These are phyloP conservation scores for Acleris holmiana DNA, from an alignment of 2,888 invertebrate genomes.

Conservation along the genomic window DNA sequence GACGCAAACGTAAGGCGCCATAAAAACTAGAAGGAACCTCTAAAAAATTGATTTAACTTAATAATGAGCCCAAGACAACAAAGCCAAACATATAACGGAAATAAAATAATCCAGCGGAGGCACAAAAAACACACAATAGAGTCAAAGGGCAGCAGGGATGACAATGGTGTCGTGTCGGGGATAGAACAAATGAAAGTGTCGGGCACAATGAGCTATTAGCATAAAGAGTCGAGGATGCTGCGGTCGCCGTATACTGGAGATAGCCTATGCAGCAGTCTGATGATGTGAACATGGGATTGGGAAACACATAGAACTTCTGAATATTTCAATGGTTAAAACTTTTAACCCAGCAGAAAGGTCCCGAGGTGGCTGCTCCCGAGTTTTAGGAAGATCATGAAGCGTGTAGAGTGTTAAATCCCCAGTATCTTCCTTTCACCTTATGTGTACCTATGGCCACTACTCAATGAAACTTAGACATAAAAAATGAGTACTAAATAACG, in stretches of 20 bases:
- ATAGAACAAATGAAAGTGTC: slow-evolving; percentile 78
- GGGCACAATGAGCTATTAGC: slow-evolving; percentile 79
- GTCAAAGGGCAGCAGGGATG: slow-evolving; percentile 78
- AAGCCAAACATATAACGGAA: slow-evolving; percentile 75
- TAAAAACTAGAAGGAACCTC: slow-evolving; percentile 13
- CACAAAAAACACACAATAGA: slow-evolving; percentile 82
- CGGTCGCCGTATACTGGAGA: slow-evolving; percentile 45
- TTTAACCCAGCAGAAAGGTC: too few relatives aligned
- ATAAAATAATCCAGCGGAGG: slow-evolving; percentile 79
- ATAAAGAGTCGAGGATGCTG: slow-evolving; percentile 67
- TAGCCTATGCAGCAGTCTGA: slow-evolving; percentile 8
- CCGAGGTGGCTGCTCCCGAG: too few relatives aligned
- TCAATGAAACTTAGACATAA: too few relatives aligned
- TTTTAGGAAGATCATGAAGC: too few relatives aligned
- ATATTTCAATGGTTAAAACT: neutral
- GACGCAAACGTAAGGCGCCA: slow-evolving; percentile 11
- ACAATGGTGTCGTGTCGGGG: slow-evolving; percentile 68
- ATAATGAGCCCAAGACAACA: slow-evolving; percentile 67
- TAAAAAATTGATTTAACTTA: slow-evolving; percentile 46
- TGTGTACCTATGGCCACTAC: too few relatives aligned
- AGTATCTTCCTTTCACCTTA: too few relatives aligned
- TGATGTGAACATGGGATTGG: slow-evolving; percentile 15
- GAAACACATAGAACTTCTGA: neutral
- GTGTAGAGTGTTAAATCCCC: too few relatives aligned
- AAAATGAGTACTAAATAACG: too few relatives aligned